Conservation (phyloP, 2,797 vertebrate species). For the Eurystomus glaucurus region DNA sequence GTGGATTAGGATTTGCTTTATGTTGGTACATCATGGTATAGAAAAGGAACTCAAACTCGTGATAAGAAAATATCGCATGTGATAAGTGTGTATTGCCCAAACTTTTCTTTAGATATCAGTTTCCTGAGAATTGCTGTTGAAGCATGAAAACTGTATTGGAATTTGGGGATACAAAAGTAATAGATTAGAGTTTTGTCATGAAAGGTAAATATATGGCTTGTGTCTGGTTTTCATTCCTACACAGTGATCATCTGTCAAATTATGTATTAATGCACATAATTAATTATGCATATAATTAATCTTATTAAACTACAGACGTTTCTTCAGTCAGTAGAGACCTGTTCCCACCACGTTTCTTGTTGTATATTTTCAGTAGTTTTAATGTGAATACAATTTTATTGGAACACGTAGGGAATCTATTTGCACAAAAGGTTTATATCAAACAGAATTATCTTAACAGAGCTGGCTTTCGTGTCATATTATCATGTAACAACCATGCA, state of each 20-base stretch:
- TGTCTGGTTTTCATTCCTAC: not conserved
- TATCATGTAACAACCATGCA: not conserved
- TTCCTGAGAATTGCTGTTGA: not conserved
- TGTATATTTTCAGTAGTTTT: not conserved
- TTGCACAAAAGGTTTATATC: not conserved
- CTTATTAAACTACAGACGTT: not conserved
- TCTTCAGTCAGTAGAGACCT: not conserved
- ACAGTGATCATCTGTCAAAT: not conserved
- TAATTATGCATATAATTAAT: not conserved
- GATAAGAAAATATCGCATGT: not conserved
- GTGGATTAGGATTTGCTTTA: not conserved
- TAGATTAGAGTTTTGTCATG: not conserved
- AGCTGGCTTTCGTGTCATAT: not conserved
- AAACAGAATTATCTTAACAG: not conserved
- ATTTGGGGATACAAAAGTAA: not conserved
- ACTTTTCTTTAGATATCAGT: rapidly evolving
- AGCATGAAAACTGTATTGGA: not conserved
- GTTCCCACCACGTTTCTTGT: not conserved
- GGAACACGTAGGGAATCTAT: not conserved
- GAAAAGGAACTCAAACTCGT: not conserved
- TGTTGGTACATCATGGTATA: not conserved
- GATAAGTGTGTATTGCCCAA: not conserved
- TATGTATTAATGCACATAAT: not conserved
- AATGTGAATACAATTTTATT: not conserved
- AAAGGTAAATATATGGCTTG: not conserved